A percentile compares a stretch with the other conserved stretches of the same genome.
These are phyloP conservation scores for Acrocephalus kingi DNA, from an alignment of 2,113 vertebrate species.

Conservation along the genomic window DNA sequence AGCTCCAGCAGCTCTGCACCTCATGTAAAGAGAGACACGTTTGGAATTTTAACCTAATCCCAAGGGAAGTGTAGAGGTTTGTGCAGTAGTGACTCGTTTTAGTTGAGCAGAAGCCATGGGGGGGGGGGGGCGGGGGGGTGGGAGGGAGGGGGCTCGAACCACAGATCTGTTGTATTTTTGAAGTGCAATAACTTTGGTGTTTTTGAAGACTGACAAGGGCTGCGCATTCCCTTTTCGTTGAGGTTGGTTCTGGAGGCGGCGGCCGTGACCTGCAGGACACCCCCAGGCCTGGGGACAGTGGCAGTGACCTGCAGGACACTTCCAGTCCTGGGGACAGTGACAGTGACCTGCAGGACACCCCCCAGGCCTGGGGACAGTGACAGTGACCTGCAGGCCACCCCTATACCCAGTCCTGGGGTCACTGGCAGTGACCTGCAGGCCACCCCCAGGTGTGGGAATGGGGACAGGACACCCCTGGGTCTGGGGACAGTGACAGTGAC, in stretches of 20 bases:
- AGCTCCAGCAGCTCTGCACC: neutral
- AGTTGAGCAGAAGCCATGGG: conserved; percentile 74
- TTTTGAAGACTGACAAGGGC: conserved; percentile 62
- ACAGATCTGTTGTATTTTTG: conserved; percentile 73
- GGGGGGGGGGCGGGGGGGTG: neutral
- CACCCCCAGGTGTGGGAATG: too few relatives aligned
- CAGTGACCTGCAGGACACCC: too few relatives aligned
- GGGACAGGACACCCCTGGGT: too few relatives aligned
- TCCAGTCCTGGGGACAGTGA: too few relatives aligned
- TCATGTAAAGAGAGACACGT: neutral
- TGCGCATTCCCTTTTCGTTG: conserved; percentile 51
- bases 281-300: too few relatives aligned
- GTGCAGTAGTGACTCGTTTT: conserved; percentile 28
- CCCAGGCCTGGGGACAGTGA: too few relatives aligned
- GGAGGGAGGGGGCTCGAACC: conserved; percentile 49
- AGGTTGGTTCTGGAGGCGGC: conserved; percentile 36
- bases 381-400: too few relatives aligned
- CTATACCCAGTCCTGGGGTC: too few relatives aligned
- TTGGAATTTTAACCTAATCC: neutral
- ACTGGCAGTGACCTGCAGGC: too few relatives aligned
- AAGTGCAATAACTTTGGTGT: conserved; percentile 81
- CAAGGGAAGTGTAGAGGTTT: neutral
- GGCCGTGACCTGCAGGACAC: neutral
- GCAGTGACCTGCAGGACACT: too few relatives aligned
- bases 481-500: too few relatives aligned